Conservation (phyloP, 2,888 invertebrate species). For the Dorcus parallelipipedus region DNA sequence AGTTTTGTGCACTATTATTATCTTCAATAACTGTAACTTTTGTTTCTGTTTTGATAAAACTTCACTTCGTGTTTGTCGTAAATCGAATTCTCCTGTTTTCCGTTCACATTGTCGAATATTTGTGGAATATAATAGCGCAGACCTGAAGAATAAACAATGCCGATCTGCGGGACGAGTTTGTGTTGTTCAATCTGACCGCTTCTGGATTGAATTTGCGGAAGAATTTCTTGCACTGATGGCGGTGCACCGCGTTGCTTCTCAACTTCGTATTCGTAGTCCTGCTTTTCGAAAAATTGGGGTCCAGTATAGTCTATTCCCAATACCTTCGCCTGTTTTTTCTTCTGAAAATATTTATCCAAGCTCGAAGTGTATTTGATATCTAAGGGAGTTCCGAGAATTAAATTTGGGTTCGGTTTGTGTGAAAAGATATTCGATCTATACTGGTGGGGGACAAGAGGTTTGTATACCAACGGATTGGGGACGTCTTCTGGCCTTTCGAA, state of each 20-base stretch:
- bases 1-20: not conserved
- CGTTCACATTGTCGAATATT: conserved; percentile 33
- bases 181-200: conserved; percentile 3
- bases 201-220: conserved; percentile 2
- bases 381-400: conserved; percentile 43
- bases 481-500: conserved; percentile 41
- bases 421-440: conserved; percentile 39
- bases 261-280: conserved; percentile 40
- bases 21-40: conserved; percentile 9
- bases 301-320: conserved; percentile 43
- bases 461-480: conserved; percentile 43
- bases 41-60: conserved; percentile 23
- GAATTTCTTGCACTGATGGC: conserved; percentile 6
- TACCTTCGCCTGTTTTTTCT: conserved; percentile 35
- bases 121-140: conserved; percentile 48
- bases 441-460: conserved; percentile 39
- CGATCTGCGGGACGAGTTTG: conserved; percentile 44
- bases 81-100: conserved; percentile 42
- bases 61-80: conserved; percentile 42
- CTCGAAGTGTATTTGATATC: conserved; percentile 42
- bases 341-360: conserved; percentile 35
- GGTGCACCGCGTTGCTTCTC: conserved; percentile 14
- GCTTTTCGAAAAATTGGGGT: conserved; percentile 44
- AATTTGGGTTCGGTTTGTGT: conserved; percentile 36
- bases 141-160: conserved; percentile 45